Conservation (phyloP, 2,113 vertebrate genomes). For the Scophthalmus maximus region DNA sequence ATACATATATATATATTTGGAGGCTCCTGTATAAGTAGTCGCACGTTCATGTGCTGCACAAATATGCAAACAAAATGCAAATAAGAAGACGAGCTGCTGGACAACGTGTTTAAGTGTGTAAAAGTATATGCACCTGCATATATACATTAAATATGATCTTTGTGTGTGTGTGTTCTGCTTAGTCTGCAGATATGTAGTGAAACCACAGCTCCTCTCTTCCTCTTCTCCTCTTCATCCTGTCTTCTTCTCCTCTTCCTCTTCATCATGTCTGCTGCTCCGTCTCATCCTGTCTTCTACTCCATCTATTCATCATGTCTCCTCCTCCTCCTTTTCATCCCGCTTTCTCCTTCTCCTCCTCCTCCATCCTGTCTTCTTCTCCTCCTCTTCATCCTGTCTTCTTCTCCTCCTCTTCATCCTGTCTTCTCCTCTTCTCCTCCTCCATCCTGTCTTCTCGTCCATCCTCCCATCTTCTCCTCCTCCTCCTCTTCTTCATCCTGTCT, state of each 20-base stretch:
- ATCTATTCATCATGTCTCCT: too few relatives aligned
- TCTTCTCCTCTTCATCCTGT: not conserved
- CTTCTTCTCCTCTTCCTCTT: too few relatives aligned
- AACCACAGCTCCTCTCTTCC: not conserved
- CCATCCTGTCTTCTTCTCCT: not conserved
- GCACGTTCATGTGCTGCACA: slow-evolving; percentile 5
- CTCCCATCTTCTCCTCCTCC: too few relatives aligned
- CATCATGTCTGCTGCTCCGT: not conserved
- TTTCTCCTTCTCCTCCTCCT: not conserved
- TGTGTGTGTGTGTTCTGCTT: slow-evolving; percentile 17
- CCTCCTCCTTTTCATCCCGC: not conserved
- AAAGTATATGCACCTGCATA: not conserved
- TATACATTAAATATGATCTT: not conserved
- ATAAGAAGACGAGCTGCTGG: slow-evolving; percentile 6
- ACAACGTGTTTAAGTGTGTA: not conserved
- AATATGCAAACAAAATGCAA: slow-evolving; percentile 23
- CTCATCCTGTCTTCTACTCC: not conserved
- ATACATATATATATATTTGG: too few relatives aligned
- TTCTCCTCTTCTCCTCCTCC: too few relatives aligned
- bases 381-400: too few relatives aligned
- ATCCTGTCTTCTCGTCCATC: not conserved
- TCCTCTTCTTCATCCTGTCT: not conserved
- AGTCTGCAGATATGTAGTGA: slow-evolving; percentile 6
- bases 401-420: too few relatives aligned
- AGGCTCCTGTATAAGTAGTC: not conserved